Conservation (phyloP, 1,140 invertebrate species). For the Melitaea cinxia region DNA sequence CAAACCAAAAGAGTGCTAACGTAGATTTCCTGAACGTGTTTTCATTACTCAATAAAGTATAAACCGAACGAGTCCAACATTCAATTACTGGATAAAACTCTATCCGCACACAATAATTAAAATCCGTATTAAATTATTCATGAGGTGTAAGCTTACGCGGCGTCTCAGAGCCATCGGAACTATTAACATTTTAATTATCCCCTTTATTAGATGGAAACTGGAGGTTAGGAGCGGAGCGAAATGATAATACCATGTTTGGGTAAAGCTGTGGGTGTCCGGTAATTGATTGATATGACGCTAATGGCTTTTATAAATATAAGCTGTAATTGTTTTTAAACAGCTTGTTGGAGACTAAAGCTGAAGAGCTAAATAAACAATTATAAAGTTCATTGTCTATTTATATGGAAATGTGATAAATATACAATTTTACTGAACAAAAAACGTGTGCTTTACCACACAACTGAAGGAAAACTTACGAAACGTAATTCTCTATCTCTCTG, state of each 20-base stretch:
- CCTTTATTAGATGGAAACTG: constrained; percentile 38
- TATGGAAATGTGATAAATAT: no score
- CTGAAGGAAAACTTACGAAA: no score
- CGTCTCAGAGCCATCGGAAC: constrained; percentile 43
- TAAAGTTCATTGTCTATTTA: no score
- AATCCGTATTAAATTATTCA: constrained; percentile 45
- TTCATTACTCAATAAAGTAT: constrained; percentile 29
- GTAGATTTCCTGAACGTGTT: constrained; percentile 15
- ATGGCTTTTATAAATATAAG: constrained; percentile 3
- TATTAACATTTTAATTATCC: constrained; percentile 56
- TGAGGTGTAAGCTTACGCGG: constrained; percentile 41
- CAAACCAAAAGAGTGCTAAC: not conserved
- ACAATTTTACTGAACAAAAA: no score
- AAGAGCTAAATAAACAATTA: no score
- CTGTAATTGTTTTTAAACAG: not conserved
- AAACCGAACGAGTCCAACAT: constrained; percentile 36
- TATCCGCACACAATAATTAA: constrained; percentile 39
- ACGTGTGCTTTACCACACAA: no score
- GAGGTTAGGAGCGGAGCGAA: not conserved
- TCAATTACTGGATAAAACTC: constrained; percentile 41
- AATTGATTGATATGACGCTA: constrained; percentile 21
- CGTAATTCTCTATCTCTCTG: no score
- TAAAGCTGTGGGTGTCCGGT: constrained; percentile 25
- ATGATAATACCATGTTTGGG: not conserved
- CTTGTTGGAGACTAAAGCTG: not conserved